Base-by-base conservation (phyloP, 2,797 vertebrate genomes). In the Mormyrops attenuatus region DNA sequence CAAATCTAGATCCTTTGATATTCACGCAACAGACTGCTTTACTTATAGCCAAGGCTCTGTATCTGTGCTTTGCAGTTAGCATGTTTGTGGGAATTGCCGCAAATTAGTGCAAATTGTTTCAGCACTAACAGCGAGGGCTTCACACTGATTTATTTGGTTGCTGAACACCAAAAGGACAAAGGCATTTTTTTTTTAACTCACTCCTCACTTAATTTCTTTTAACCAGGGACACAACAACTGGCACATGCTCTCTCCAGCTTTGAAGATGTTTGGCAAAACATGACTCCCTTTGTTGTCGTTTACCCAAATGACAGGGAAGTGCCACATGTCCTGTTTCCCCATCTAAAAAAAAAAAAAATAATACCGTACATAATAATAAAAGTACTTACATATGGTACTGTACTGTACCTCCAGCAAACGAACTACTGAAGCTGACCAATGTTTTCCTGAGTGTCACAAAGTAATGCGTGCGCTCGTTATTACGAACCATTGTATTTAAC, bases 61-160 rank as follows among this genome's bases (percentile, higher is more conserved):
- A n/a, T 52, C 60, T 57, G 86, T 91, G 44, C 89, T 69, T 88
- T 77, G 66, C 89, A 92, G 91, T 93, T 92, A 92, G 77, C 92
- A 90, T 90, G 90, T 90, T 90, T 52, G 90, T 92, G 93, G 92
- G 90, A 93, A 93, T 89, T 88, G 90, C 89, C 82, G 88, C 89
- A 92, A 92, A 93, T 92, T 91, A 92, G 90, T 89, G 85, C 89
- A 92, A 92, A 92, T 89, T 91, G 90, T 89, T 88, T 88, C 66
- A 77, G 86, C 34, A 49, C 89, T 90, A 89, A 90, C 90, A 90
- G 91, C 87, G 57, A 88, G 87, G 85, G 85, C 92, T 91, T 88
- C 90, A 55, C 85, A 34, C 50, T 91, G 89, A 92, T 92, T 91
- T 88, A 90, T 91, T 92, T 91, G 89, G 53, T 89, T 49, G 44